These are phyloP conservation scores for Beroe forskalii DNA, from an alignment of 37 sponge, comb jelly and placozoan species.

Conservation along the genomic window DNA sequence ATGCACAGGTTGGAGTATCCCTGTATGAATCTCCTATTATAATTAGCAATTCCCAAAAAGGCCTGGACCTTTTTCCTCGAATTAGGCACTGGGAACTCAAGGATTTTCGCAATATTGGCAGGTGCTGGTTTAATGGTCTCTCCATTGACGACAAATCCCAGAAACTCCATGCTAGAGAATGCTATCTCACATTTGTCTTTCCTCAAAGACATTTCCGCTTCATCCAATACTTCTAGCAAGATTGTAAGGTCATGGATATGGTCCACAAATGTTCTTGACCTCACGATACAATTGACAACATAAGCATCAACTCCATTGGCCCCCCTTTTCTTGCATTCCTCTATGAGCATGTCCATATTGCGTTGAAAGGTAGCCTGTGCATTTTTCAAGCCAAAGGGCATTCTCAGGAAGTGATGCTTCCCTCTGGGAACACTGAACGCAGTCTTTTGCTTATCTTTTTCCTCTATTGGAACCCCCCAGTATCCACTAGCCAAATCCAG, in stretches of 20 bases:
- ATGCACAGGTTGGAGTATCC: not conserved
- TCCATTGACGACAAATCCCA: not conserved
- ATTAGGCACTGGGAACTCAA: not conserved
- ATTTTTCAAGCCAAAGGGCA: slow-evolving; percentile 66
- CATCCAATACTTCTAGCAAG: slow-evolving; percentile 58
- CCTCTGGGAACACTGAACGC: slow-evolving; percentile 67
- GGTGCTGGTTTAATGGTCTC: not conserved
- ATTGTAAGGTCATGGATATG: slow-evolving; percentile 48
- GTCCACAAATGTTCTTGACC: slow-evolving; percentile 13
- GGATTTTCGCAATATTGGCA: not conserved
- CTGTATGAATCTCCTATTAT: slow-evolving; percentile 1
- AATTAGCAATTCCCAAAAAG: slow-evolving; percentile 51
- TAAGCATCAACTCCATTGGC: slow-evolving; percentile 29
- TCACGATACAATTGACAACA: slow-evolving; percentile 64
- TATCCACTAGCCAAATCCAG: slow-evolving; percentile 67
- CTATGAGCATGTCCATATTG: slow-evolving; percentile 46
- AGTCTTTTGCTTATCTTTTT: slow-evolving; percentile 65
- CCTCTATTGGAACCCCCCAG: slow-evolving; percentile 66
- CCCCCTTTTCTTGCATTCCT: slow-evolving; percentile 8
- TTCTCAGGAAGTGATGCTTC: slow-evolving; percentile 56
- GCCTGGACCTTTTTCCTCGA: slow-evolving; percentile 13
- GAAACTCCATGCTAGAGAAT: not conserved
- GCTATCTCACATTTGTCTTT: slow-evolving; percentile 66
- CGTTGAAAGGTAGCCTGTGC: slow-evolving; percentile 70
- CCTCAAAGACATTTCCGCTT: slow-evolving; percentile 58